phyloP scores from a whole-genome alignment of 2,113 vertebrate species.

The Excalfactoria chinensis region DNA sequence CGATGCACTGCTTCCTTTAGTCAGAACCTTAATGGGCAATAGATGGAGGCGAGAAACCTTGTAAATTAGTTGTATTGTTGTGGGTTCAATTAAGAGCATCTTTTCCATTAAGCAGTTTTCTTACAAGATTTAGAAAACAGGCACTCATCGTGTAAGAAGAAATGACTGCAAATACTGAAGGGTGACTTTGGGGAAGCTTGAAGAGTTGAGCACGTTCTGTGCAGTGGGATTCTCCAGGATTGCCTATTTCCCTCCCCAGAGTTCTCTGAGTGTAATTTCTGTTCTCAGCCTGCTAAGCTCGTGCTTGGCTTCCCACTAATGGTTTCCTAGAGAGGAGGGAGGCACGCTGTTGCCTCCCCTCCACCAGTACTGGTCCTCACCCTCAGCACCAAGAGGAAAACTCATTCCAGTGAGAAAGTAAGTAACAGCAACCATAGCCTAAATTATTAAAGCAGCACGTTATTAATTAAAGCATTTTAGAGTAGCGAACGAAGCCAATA shows the following conservation, averaged over 20 bases:
- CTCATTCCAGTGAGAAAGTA: not conserved
- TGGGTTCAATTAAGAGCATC: not conserved
- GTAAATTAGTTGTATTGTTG: not conserved
- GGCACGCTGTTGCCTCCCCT: accelerated
- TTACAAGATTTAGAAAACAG: not conserved
- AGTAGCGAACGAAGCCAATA: not conserved
- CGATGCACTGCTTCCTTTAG: too few species aligned
- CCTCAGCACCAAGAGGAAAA: accelerated
- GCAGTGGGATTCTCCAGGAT: not conserved
- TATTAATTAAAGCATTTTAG: not conserved
- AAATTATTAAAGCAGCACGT: not conserved
- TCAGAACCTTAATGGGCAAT: not conserved
- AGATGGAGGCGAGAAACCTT: not conserved
- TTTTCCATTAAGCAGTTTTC: not conserved
- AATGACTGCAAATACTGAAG: not conserved
- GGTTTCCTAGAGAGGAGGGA: not conserved
- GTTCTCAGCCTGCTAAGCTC: not conserved
- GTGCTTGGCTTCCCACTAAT: accelerated
- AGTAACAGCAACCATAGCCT: not conserved
- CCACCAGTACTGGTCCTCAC: too few species aligned
- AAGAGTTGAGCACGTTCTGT: not conserved
- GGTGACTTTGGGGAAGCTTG: not conserved
- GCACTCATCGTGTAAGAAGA: not conserved
- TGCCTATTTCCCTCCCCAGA: not conserved
- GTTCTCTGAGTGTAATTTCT: not conserved